phyloP scores from a whole-genome alignment of 30 jellyfish, hydroid and myxozoan genomes.

The Rhopilema esculentum region DNA sequence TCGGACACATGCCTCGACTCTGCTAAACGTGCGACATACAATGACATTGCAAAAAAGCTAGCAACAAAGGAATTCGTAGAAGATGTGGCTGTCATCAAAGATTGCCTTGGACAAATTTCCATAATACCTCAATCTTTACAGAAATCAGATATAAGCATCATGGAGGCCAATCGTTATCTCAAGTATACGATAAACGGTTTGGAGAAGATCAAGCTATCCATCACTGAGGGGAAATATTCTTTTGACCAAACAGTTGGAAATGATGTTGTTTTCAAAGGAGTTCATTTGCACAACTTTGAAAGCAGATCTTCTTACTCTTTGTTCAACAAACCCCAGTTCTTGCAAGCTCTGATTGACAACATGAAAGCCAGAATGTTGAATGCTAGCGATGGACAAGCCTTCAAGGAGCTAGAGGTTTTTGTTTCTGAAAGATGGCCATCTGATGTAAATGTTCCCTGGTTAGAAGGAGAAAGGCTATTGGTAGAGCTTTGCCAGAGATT shows the following conservation, averaged over 20 bases:
- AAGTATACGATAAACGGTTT: slow-evolving; percentile 39
- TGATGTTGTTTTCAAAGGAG: slow-evolving; percentile 15
- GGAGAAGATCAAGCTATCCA: slow-evolving; percentile 48
- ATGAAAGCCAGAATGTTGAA: slow-evolving; percentile 50
- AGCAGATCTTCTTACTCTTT: slow-evolving; percentile 31
- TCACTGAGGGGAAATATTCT: slow-evolving; percentile 51
- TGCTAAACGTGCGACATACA: slow-evolving; percentile 3
- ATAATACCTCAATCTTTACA: slow-evolving; percentile 57
- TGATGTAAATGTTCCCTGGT: slow-evolving; percentile 33
- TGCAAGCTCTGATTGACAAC: slow-evolving; percentile 58
- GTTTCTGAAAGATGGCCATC: slow-evolving; percentile 61
- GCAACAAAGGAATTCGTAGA: slow-evolving; percentile 47
- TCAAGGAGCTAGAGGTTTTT: slow-evolving; percentile 12
- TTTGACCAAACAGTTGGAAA: slow-evolving; percentile 19
- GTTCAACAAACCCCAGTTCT: slow-evolving; percentile 39
- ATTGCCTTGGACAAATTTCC: slow-evolving; percentile 42
- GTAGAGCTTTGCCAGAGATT: slow-evolving; percentile 39
- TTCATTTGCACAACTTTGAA: slow-evolving; percentile 26
- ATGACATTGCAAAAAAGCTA: slow-evolving; percentile 33
- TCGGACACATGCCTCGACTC: not conserved
- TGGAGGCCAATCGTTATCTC: slow-evolving; percentile 44
- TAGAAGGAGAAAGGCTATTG: slow-evolving; percentile 39
- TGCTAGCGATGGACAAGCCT: slow-evolving; percentile 13
- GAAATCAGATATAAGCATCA: slow-evolving; percentile 25
- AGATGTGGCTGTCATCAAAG: slow-evolving; percentile 57